These are phyloP conservation scores for Uropsilus gracilis DNA, from an alignment of 2,113 vertebrate genomes.

Conservation along the genomic window DNA sequence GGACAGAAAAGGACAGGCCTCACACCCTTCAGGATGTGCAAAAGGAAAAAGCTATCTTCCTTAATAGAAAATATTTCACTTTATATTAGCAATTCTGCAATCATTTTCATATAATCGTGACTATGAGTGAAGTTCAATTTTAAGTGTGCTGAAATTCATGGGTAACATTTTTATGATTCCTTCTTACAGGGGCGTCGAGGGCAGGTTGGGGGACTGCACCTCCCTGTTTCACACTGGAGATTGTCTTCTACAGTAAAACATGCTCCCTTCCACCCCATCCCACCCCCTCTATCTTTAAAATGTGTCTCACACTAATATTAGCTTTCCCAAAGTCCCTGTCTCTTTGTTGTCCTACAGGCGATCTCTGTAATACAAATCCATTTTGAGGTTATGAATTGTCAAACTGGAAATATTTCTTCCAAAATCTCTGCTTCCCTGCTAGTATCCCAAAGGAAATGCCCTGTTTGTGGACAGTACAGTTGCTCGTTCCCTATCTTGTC, in stretches of 20 bases:
- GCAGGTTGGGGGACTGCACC: neutral
- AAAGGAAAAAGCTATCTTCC: neutral
- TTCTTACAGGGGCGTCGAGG: rapidly evolving
- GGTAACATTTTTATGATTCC: neutral
- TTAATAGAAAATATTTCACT: neutral
- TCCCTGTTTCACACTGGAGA: neutral
- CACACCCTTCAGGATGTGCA: neutral
- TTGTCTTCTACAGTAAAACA: neutral
- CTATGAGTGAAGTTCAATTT: neutral
- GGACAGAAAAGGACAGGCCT: neutral
- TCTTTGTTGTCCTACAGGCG: neutral
- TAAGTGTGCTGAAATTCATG: conserved; percentile 10
- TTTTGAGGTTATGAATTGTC: neutral
- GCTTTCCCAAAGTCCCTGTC: neutral
- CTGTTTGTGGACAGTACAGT: neutral
- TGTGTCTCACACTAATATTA: rapidly evolving
- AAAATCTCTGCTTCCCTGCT: neutral
- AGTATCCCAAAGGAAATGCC: neutral
- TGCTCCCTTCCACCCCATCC: too few relatives aligned
- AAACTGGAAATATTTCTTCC: neutral
- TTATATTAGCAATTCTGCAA: neutral
- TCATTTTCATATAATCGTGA: neutral
- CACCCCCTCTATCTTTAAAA: neutral
- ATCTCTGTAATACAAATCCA: neutral
- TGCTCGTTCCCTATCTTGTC: neutral